phyloP scores from a whole-genome alignment of 2,797 vertebrate genomes.

The Champsocephalus esox region DNA sequence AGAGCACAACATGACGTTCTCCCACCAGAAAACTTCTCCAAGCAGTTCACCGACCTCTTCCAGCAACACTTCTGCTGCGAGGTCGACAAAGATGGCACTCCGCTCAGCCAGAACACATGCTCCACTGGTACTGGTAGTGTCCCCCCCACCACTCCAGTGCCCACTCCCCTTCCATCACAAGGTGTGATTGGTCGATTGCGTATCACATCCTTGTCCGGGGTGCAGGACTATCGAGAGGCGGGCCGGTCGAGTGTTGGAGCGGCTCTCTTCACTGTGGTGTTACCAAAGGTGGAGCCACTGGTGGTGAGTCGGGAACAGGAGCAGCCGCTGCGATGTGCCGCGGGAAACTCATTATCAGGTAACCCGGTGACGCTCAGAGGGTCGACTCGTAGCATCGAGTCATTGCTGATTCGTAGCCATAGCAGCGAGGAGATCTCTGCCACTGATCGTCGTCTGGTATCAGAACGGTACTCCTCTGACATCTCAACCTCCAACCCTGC shows the following conservation, averaged over 20 bases:
- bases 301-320: conserved; percentile 77
- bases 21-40: conserved; percentile 92
- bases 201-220: conserved; percentile 82
- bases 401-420: conserved; percentile 80
- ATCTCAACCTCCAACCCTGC: conserved; percentile 55
- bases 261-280: conserved; percentile 68
- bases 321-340: conserved; percentile 71
- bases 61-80: conserved; percentile 94
- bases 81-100: conserved; percentile 87
- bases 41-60: conserved; percentile 94
- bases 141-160: conserved; percentile 43
- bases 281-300: conserved; percentile 74
- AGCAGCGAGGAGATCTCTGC: conserved; percentile 86
- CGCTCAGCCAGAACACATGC: conserved; percentile 57
- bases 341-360: conserved; percentile 55
- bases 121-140: conserved; percentile 38
- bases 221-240: conserved; percentile 93
- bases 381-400: conserved; percentile 53
- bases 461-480: conserved; percentile 75
- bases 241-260: conserved; percentile 75
- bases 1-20: conserved; percentile 89
- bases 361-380: conserved; percentile 52
- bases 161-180: conserved; percentile 46
- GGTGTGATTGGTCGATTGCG: conserved; percentile 81
- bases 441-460: conserved; percentile 55